Evolutionary conservation across 2,888 invertebrate genomes (phyloP).

Genomic region (Dicycla oo): DNA sequence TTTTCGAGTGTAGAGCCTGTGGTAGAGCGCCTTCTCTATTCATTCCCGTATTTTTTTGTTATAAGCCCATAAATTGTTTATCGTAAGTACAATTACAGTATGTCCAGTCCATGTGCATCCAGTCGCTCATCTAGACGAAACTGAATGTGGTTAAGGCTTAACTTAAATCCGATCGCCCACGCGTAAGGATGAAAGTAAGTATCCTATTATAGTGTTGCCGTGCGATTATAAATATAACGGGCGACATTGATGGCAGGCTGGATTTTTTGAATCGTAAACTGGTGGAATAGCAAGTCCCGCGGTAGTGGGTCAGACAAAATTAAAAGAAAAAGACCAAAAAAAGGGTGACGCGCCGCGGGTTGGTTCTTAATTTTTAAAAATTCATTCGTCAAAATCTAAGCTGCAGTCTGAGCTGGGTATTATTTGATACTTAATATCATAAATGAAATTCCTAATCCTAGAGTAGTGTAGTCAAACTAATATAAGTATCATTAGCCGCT

Average conservation of each 20-base stretch:
- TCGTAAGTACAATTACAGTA: not conserved
- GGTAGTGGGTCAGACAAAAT: not conserved
- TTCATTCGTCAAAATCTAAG: not conserved
- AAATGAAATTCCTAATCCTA: not conserved
- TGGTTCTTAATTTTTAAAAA: not conserved
- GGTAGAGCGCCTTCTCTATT: not conserved
- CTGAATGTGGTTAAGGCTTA: not conserved
- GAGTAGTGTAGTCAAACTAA: not conserved
- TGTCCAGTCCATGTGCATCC: not conserved
- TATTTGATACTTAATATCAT: not conserved
- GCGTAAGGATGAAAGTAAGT: constrained; percentile 2
- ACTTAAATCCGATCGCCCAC: constrained; percentile 5
- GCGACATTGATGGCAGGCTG: not conserved
- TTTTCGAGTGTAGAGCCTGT: not conserved
- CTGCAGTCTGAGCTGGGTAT: not conserved
- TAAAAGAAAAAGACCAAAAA: not conserved
- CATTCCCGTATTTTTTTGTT: too few relatives aligned
- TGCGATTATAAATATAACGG: constrained; percentile 15
- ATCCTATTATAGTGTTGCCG: not conserved
- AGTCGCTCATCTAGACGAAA: not conserved
- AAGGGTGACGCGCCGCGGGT: not conserved
- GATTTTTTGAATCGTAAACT: not conserved
- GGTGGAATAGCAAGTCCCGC: not conserved
- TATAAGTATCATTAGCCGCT: not conserved
- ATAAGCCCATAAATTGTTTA: not conserved